These are phyloP conservation scores for Helobdella robusta DNA, from an alignment of 2,888 invertebrate genomes.

Conservation along the genomic window DNA sequence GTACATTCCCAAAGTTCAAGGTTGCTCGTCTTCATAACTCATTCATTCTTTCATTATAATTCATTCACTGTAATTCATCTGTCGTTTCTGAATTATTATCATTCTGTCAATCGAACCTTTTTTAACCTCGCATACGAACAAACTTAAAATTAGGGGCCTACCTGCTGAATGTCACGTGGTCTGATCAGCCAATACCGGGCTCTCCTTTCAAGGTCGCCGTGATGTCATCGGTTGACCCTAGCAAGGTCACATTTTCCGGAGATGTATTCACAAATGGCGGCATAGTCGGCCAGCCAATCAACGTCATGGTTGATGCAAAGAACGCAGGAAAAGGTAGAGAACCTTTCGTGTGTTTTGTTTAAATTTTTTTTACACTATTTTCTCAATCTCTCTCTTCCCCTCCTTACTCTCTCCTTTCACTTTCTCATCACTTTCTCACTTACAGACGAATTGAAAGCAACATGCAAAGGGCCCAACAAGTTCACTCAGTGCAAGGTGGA, in stretches of 20 bases:
- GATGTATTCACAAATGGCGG: conserved; percentile 78
- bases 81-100: no score
- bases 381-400: no score
- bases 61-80: no score
- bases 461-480: conserved; percentile 83
- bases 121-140: no score
- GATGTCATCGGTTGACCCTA: conserved; percentile 45
- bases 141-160: no score
- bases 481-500: conserved; percentile 94
- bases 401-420: no score
- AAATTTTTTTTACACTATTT: no score
- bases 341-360: conserved; percentile 13
- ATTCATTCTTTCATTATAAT: no score
- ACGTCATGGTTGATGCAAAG: conserved; percentile 91
- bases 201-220: conserved; percentile 62
- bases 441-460: conserved; percentile 81
- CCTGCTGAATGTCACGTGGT: conserved; percentile 37
- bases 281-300: conserved; percentile 84
- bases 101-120: no score
- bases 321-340: conserved; percentile 64
- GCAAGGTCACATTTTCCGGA: conserved; percentile 66
- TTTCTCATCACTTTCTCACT: no score
- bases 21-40: conserved; percentile 39
- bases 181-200: conserved; percentile 40
- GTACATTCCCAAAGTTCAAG: conserved; percentile 69